Conservation (phyloP, 2,888 invertebrate species). For the Callyntrura guangdongensis region DNA sequence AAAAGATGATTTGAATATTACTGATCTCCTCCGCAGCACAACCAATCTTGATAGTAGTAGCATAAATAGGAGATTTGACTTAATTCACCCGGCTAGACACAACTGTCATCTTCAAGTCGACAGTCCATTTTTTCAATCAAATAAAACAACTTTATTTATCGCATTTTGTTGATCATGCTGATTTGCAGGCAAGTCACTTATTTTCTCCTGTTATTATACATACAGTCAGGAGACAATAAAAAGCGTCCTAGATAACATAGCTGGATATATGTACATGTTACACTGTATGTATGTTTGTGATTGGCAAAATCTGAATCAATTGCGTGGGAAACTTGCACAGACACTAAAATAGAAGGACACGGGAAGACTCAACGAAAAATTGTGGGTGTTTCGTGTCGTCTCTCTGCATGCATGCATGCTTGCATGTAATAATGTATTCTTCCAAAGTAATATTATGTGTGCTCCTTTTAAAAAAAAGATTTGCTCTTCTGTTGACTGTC, state of each 20-base stretch:
- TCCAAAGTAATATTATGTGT: not conserved
- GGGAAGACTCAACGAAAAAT: not conserved
- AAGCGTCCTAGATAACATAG: not conserved
- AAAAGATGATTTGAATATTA: slow-evolving; percentile 14
- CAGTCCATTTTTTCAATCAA: slow-evolving; percentile 42
- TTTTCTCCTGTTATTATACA: slow-evolving; percentile 16
- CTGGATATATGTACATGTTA: not conserved
- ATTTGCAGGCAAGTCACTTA: not conserved
- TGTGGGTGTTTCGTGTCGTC: not conserved
- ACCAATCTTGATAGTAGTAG: not conserved
- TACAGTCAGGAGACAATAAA: slow-evolving; percentile 6
- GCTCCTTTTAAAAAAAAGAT: slow-evolving; percentile 45
- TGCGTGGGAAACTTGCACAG: slow-evolving; percentile 28
- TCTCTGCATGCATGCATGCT: not conserved
- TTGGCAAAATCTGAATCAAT: slow-evolving; percentile 19
- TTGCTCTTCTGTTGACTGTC: slow-evolving; percentile 73
- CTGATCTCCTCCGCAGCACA: no score
- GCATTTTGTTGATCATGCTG: not conserved
- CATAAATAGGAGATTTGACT: no score
- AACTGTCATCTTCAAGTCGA: slow-evolving; percentile 24
- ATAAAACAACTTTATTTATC: not conserved
- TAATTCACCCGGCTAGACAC: slow-evolving; percentile 29
- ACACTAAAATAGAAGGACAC: not conserved
- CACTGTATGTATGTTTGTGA: not conserved
- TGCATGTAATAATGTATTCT: slow-evolving; percentile 5